These are phyloP conservation scores for Acleris holmiana DNA, from an alignment of 2,888 invertebrate genomes.

Conservation along the genomic window DNA sequence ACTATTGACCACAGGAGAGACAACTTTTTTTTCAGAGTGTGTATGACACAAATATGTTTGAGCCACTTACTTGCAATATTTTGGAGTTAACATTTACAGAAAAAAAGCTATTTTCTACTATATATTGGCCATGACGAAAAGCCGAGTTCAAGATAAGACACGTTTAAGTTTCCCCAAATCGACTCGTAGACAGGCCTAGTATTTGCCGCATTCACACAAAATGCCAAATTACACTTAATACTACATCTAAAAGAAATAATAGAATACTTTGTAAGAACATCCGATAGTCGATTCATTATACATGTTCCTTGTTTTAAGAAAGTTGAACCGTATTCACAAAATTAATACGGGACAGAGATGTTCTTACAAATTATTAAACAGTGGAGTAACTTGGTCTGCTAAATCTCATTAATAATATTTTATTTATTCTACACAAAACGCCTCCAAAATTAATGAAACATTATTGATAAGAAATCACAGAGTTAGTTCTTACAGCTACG, in stretches of 20 bases:
- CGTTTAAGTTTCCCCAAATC: neutral
- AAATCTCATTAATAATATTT: slow-evolving; percentile 36
- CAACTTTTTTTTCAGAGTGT: no score
- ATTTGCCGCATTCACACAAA: slow-evolving; percentile 19
- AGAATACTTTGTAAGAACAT: slow-evolving; percentile 29
- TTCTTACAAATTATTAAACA: slow-evolving; percentile 28
- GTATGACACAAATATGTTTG: no score
- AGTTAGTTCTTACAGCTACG: slow-evolving; percentile 28
- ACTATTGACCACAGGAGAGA: no score
- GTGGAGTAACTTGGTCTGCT: slow-evolving; percentile 11
- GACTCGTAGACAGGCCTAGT: neutral
- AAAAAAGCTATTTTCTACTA: neutral
- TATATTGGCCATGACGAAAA: no score
- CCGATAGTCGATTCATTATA: neutral
- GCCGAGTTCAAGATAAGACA: neutral
- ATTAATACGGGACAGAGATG: neutral
- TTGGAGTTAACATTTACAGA: no score
- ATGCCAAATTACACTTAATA: slow-evolving; percentile 33
- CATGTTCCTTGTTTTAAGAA: neutral
- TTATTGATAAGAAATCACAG: slow-evolving; percentile 39
- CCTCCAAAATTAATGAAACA: slow-evolving; percentile 27
- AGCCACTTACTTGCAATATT: no score
- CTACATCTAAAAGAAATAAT: slow-evolving; percentile 24
- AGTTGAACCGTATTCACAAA: neutral
- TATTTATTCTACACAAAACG: slow-evolving; percentile 8